Evolutionary conservation across 1,140 invertebrate genomes (phyloP), one percentile per base, ranked within the genome.

Genomic region (Vanessa tameamea): DNA sequence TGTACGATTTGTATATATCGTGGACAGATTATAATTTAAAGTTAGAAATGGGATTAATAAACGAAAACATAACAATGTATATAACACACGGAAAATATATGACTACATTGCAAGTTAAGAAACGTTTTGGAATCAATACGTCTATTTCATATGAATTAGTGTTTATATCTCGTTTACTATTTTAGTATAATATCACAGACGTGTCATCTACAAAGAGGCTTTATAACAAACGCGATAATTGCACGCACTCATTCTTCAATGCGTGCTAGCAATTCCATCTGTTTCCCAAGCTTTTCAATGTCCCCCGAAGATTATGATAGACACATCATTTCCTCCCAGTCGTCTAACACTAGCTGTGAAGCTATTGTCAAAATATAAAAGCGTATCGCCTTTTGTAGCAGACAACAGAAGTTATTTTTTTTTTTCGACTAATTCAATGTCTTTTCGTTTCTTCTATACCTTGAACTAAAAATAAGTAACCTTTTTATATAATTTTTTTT

Each of bases 251-350:
- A 43, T 11, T 43, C 9, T 43, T 20, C 16, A 20, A 20, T 16
- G 12, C 31, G 64, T 20, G 23, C 26, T 48, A 66, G 23, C 48
- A 37, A 53, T 72, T 65, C 71, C 73, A 66, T 57, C 69, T 59
- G 59, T 75, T 64, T 65, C 53, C 51, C 11, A 51, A 67, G 65
- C 64, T 51, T 55, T 53, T 50, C 50, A 12, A n/a, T 13, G 53
- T 67, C 50, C 47, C 37, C 15, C 72, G 53, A 79, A 79, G 80
- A 77, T 80, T 47, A 73, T 78, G 82, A 84, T 68, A 78, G 82
- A 84, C 82, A 68, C 64, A 77, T 84, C 71, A 84, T 84, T 84
- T 84, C 82, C 82, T 57, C 75, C 67, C 15, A 67, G 26, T 59
- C 26, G 67, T 26, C 70, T 78, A 53, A 74, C 75, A 70, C 20